Conservation (phyloP, 23 tunicate genomes). For the Oikopleura vanhoeffeni region DNA sequence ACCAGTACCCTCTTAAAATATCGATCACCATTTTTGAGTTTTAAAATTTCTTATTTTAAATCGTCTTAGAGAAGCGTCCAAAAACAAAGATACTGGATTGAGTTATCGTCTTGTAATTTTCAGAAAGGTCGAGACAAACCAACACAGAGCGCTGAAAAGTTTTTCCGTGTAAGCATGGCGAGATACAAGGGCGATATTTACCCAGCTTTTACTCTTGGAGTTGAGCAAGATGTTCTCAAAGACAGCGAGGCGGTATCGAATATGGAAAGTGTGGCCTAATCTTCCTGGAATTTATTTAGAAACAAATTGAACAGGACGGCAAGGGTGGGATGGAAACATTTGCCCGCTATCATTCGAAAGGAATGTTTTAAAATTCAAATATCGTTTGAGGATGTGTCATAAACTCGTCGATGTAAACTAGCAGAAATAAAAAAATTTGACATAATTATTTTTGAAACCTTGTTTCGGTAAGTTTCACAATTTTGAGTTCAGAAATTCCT, state of each 20-base stretch:
- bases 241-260: conserved; percentile 41
- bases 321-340: not conserved
- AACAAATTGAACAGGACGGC: not conserved
- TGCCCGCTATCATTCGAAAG: not conserved
- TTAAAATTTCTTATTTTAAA: no score
- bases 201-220: conserved; percentile 48
- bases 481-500: no score
- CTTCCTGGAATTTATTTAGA: conserved; percentile 43
- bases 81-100: no score
- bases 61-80: no score
- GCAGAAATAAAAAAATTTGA: no score
- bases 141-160: no score
- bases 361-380: conserved; percentile 11
- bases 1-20: no score
- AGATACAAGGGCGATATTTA: conserved; percentile 22
- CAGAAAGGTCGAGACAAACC: not conserved
- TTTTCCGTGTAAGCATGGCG: not conserved
- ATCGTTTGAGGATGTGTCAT: not conserved
- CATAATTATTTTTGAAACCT: conserved; percentile 22
- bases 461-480: no score
- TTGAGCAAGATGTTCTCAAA: conserved; percentile 41
- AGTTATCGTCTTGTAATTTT: no score
- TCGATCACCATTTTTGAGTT: no score
- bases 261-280: conserved; percentile 98
- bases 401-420: not conserved